Base-by-base conservation (phyloP, 2,113 vertebrate species). In the Equus quagga region DNA sequence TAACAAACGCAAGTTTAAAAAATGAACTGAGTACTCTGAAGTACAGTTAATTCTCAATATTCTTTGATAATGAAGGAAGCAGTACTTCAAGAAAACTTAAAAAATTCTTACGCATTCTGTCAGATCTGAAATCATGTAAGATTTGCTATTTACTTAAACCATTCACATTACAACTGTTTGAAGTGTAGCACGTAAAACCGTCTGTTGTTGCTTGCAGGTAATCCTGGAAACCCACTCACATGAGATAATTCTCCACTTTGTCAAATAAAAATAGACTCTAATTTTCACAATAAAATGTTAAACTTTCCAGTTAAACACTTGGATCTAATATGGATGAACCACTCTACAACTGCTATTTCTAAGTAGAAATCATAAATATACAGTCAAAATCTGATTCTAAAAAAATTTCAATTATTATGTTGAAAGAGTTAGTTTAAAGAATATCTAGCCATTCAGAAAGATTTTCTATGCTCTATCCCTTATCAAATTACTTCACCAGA, bases 251-350 rank as follows among this genome's bases (percentile, higher is more conserved):
- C 69, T 95, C n/a, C 15, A 90, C 44, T n/a, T 64, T 94, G 54
- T 95, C 93, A 78, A 76, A 58, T 76, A 82, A 69, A 1, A 93
- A 44, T 41, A 88, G 28, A 44, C 28, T 70, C 26, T 69, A 62
- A 28, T 80, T 95, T 83, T 91, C 46, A 51, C n/a, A 82, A 81
- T 46, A 88, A 73, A 84, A 95, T 19, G 64, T 62, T 31, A 54
- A 51, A 84, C 41, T 95, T 94, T 56, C n/a, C 85, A 93, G 75
- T 76, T 87, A 83, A 82, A 91, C n/a, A 51, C 14, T 65, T 91
- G 76, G 51, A 70, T 76, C 58, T 91, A 96, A 72, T 26, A 24
- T 79, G 69, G 46, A 89, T 54, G 73, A 72, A 81, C 44, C 17
- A 79, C 8, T 81, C 14, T 28, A 64, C 17, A 95, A 93, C 0